These are phyloP conservation scores for Elymnias hypermnestra DNA, from an alignment of 1,140 invertebrate genomes.

Conservation along the genomic window DNA sequence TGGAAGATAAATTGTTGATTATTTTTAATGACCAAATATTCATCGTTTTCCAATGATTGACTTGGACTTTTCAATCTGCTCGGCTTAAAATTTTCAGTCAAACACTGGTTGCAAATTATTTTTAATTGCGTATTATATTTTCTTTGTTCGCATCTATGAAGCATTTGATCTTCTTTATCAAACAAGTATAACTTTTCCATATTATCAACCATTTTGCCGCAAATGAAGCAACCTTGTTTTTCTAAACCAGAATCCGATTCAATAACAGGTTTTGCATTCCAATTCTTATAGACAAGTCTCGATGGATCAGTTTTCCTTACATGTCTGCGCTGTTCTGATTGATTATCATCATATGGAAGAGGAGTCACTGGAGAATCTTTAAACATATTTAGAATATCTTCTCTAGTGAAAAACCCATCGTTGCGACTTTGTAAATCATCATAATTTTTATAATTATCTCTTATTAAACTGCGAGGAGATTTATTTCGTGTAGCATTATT, in stretches of 20 bases:
- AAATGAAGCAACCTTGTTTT: conserved; percentile 56
- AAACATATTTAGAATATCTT: conserved; percentile 64
- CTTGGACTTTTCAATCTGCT: conserved; percentile 48
- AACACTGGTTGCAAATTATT: conserved; percentile 54
- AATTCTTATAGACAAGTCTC: conserved; percentile 43
- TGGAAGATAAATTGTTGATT: conserved; percentile 66
- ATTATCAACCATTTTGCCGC: conserved; percentile 46
- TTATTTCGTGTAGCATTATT: conserved; percentile 37
- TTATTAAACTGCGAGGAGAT: conserved; percentile 38
- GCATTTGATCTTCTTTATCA: conserved; percentile 63
- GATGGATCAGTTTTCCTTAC: conserved; percentile 60
- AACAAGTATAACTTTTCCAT: conserved; percentile 60
- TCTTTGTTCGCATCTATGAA: conserved; percentile 50
- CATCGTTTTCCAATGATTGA: conserved; percentile 49
- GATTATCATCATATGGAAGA: conserved; percentile 41
- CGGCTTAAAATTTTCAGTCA: conserved; percentile 50
- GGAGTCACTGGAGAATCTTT: conserved; percentile 60
- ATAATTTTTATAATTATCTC: conserved; percentile 41
- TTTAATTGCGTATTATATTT: conserved; percentile 46
- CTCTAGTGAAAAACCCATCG: conserved; percentile 45
- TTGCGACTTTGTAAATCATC: conserved; percentile 32
- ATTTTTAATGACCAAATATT: conserved; percentile 63
- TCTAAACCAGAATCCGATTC: conserved; percentile 37
- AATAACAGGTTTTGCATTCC: conserved; percentile 31
- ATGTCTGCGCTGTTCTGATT: conserved; percentile 46